These are phyloP conservation scores for Polydrusus tereticollis DNA, from an alignment of 2,888 invertebrate genomes.

Conservation along the genomic window DNA sequence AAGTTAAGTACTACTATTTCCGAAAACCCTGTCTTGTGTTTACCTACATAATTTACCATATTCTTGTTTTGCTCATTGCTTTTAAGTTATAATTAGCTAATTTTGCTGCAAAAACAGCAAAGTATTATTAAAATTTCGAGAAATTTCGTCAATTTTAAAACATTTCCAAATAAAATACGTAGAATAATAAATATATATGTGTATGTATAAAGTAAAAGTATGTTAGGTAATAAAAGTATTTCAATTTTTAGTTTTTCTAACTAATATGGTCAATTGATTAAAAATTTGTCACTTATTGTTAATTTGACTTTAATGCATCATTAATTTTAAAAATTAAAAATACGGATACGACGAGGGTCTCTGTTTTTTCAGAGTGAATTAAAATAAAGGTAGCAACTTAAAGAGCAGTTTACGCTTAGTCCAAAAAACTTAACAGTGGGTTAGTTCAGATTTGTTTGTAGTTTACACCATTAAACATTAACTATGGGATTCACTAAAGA, in stretches of 20 bases:
- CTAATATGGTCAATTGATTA: background rate
- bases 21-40: too few relatives aligned
- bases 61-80: background rate
- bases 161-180: slow-evolving; percentile 5
- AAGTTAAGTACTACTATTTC: too few relatives aligned
- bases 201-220: background rate
- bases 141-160: slow-evolving; percentile 22
- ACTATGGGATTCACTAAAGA: too few relatives aligned
- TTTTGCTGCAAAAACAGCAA: background rate
- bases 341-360: background rate
- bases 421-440: too few relatives aligned
- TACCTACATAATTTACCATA: too few relatives aligned
- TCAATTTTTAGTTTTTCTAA: background rate
- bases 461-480: too few relatives aligned
- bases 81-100: background rate
- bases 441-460: too few relatives aligned
- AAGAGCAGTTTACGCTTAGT: too few relatives aligned
- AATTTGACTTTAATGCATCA: background rate
- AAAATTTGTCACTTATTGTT: background rate
- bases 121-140: background rate
- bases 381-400: too few relatives aligned
- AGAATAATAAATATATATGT: background rate
- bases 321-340: background rate
- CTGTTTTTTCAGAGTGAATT: background rate
- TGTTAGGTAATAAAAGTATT: background rate